A percentile compares a stretch with the other conserved stretches of the same genome.
phyloP scores from a whole-genome alignment of 1,140 invertebrate species.

The Hesperophylax magnus region DNA sequence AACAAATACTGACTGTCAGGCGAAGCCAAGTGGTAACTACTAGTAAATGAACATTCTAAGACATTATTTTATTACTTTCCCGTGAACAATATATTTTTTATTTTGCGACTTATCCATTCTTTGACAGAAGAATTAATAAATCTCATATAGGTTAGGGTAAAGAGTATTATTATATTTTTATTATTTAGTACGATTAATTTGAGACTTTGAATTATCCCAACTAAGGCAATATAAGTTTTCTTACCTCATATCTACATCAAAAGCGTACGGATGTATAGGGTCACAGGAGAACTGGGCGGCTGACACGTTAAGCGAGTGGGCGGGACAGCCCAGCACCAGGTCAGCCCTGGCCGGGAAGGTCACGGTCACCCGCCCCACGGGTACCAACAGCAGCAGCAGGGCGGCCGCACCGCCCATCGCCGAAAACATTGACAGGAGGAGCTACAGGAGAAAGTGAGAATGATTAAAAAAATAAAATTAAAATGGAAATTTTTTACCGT shows the following conservation, averaged over 20 bases:
- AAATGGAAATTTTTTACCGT: too few species aligned
- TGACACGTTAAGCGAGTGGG: conserved; percentile 58
- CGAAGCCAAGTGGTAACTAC: too few species aligned
- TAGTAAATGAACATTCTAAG: too few species aligned
- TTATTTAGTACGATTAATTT: too few species aligned
- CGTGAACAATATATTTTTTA: too few species aligned
- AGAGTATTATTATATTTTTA: too few species aligned
- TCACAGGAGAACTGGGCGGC: conserved; percentile 72
- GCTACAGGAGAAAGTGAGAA: conserved; percentile 63
- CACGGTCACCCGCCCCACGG: conserved; percentile 78
- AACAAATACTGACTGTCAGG: too few species aligned
- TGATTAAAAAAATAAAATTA: conserved; percentile 29
- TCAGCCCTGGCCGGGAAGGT: conserved; percentile 75
- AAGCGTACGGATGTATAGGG: conserved; percentile 63
- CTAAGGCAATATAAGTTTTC: not conserved
- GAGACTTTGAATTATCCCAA: too few species aligned
- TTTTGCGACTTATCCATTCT: too few species aligned
- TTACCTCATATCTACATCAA: conserved; percentile 67
- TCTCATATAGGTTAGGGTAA: too few species aligned
- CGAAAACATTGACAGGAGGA: conserved; percentile 79
- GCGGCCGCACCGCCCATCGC: conserved; percentile 77
- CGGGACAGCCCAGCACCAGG: conserved; percentile 72
- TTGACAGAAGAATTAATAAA: too few species aligned
- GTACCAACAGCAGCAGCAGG: conserved; percentile 78
- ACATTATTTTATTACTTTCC: too few species aligned